Base-by-base conservation (phyloP, 2,113 vertebrate species). In the Malurus alboscapulatus region DNA sequence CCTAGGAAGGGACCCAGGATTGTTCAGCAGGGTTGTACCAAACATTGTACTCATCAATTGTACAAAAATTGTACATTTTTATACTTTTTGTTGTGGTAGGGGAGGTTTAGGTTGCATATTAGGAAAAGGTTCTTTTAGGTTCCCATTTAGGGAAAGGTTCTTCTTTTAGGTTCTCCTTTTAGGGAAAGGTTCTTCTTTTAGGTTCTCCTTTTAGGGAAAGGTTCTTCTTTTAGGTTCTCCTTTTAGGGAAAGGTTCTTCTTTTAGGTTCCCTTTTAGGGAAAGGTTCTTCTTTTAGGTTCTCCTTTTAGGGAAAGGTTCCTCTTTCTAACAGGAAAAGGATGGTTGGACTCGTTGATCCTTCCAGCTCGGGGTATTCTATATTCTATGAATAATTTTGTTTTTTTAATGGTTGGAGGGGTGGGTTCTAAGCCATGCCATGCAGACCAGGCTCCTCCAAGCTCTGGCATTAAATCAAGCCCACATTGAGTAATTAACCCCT, bases 381-480 rank as follows among this genome's bases (percentile, higher is more conserved):
- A 4, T 42, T 30, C 44, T 58, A 14, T 66, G 53, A 50, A 22
- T 53, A 17, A 25, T 48, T 40, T 48, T 32, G 22, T 19, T 2
- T 38, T 26, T 47, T 3, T 55, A 65, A 1, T 80, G 50, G 1
- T 26, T 69, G 21, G 59, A 30, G 45, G 5, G n/a, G 26, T 5
- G 2, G 34, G 36, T 15, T 7, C 15, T 15, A 4, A 5, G 45
- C 45, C 24, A 3, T 15, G 32, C 58, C 9, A 1, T 24, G 6
- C 38, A 40, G 44, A 3, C 47, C 34, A 21, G 45, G 4, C 38
- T 78, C 14, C 2, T 6, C 20, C 38, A 15, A 19, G 45, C 67
- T 24, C 40, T 14, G 1, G 76, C 20, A 1, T 4, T 17, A 16
- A 9, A 16, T 17, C 32, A 3, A 32, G 40, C 82, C 9, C n/a